Evolutionary conservation across 2,797 vertebrate species (phyloP).

Genomic region (Pyrocephalus nanus): DNA sequence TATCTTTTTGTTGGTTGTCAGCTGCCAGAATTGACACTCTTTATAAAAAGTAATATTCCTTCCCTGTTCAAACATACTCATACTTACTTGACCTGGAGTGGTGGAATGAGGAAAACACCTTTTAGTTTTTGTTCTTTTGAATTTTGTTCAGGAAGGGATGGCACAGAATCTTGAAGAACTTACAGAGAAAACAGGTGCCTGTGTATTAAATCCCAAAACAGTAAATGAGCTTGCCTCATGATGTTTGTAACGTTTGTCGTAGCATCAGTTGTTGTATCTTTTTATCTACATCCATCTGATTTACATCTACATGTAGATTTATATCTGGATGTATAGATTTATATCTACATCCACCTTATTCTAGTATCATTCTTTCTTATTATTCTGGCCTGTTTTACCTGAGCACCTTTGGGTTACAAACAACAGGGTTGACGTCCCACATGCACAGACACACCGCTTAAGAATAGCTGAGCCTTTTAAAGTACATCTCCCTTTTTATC

Average conservation of each 20-base stretch:
- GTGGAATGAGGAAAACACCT: background rate
- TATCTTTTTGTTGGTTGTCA: background rate
- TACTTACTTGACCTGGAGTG: background rate
- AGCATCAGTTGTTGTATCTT: background rate
- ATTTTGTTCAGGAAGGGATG: background rate
- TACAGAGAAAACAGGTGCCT: background rate
- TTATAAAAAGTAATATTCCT: background rate
- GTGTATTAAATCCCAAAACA: background rate
- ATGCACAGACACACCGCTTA: background rate
- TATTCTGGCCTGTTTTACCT: background rate
- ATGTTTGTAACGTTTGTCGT: background rate
- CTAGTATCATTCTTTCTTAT: background rate
- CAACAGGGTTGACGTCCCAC: background rate
- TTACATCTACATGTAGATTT: background rate
- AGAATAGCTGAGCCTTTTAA: background rate
- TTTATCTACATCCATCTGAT: background rate
- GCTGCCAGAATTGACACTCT: background rate
- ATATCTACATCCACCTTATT: background rate
- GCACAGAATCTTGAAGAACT: background rate
- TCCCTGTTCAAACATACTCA: background rate
- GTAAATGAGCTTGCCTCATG: background rate
- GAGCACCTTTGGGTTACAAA: background rate
- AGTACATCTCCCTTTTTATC: background rate
- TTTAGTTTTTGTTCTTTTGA: background rate
- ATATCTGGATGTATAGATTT: background rate